Conservation (phyloP, 2,797 vertebrate genomes). For the Antrozous pallidus region DNA sequence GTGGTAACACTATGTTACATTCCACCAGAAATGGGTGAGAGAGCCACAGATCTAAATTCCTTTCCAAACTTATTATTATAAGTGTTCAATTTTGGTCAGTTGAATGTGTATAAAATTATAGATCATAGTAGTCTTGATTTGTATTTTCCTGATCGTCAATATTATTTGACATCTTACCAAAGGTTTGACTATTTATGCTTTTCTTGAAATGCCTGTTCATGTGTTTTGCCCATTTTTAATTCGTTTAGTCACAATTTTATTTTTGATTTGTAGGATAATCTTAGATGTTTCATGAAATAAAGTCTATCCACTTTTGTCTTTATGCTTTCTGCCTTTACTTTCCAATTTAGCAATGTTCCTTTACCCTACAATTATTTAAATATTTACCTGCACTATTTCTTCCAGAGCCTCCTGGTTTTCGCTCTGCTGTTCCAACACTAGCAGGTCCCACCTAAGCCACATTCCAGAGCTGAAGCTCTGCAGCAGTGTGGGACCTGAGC, state of each 20-base stretch:
- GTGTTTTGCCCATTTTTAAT: slow-evolving; percentile 24
- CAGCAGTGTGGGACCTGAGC: background rate
- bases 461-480: slow-evolving; percentile 44
- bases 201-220: slow-evolving; percentile 29
- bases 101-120: background rate
- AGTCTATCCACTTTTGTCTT: background rate
- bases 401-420: background rate
- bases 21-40: background rate
- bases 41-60: background rate
- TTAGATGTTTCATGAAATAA: slow-evolving; percentile 30
- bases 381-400: background rate
- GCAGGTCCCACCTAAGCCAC: background rate
- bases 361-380: background rate
- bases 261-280: slow-evolving; percentile 17
- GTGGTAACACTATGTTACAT: background rate
- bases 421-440: background rate
- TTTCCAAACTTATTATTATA: background rate
- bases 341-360: background rate
- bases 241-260: background rate
- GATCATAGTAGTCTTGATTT: background rate
- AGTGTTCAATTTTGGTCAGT: background rate
- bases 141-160: slow-evolving; percentile 2
- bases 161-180: background rate
- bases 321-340: slow-evolving; percentile 12
- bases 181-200: background rate